Conservation (phyloP, 2,888 invertebrate genomes). For the Baccha elongata region DNA sequence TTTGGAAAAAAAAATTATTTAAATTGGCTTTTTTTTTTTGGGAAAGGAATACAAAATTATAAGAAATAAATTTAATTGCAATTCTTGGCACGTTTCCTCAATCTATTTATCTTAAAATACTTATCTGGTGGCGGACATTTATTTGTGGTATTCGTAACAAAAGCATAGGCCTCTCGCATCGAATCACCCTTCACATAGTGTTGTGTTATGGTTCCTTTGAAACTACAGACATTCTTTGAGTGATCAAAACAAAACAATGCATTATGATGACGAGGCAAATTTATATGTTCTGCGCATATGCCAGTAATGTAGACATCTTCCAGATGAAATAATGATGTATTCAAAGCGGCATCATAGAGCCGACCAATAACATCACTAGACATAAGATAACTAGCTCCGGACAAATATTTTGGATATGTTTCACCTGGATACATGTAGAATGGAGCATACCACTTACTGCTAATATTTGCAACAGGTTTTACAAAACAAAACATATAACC, state of each 20-base stretch:
- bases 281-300: conserved; percentile 86
- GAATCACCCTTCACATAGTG: conserved; percentile 84
- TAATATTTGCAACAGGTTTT: conserved; percentile 88
- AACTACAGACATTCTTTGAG: conserved; percentile 83
- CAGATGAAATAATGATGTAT: conserved; percentile 88
- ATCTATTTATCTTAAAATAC: conserved; percentile 77
- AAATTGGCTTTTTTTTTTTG: background rate
- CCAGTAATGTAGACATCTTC: conserved; percentile 93
- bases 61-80: conserved; percentile 66
- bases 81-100: conserved; percentile 74
- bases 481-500: conserved; percentile 92
- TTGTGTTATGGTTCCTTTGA: conserved; percentile 84
- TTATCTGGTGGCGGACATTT: conserved; percentile 79
- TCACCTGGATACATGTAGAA: conserved; percentile 89
- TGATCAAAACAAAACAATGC: conserved; percentile 84
- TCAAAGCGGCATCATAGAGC: conserved; percentile 87
- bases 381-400: conserved; percentile 91
- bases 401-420: conserved; percentile 90
- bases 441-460: conserved; percentile 93
- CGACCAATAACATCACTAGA: conserved; percentile 86
- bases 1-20: background rate
- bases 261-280: conserved; percentile 85
- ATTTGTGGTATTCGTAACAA: conserved; percentile 79
- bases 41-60: background rate
- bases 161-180: conserved; percentile 82